phyloP scores from a whole-genome alignment of 2,888 invertebrate species.

The Zaprionus bogoriensis region DNA sequence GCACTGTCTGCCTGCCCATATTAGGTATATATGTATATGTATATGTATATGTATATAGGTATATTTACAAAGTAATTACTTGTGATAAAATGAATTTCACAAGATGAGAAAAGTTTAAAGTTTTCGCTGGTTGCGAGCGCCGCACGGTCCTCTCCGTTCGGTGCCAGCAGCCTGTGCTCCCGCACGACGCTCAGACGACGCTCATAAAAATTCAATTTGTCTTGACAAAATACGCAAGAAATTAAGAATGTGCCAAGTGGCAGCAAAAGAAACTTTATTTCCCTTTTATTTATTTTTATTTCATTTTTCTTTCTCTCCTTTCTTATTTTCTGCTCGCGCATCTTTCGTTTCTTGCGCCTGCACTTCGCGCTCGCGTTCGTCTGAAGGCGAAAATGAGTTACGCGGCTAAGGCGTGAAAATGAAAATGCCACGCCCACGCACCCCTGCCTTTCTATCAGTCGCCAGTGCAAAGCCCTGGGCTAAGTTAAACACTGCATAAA shows the following conservation, averaged over 20 bases:
- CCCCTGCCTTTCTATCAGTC: not conserved
- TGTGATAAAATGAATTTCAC: constrained; percentile 80
- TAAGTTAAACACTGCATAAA: constrained; percentile 76
- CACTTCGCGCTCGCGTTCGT: constrained; percentile 47
- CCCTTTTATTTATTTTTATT: constrained; percentile 59
- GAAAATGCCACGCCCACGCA: constrained; percentile 58
- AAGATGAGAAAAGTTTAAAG: constrained; percentile 79
- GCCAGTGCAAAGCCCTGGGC: constrained; percentile 47
- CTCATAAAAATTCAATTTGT: constrained; percentile 77
- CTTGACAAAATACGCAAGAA: constrained; percentile 79
- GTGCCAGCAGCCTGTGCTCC: constrained; percentile 11
- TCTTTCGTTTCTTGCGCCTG: constrained; percentile 23
- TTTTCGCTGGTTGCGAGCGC: constrained; percentile 49
- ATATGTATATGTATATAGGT: constrained; percentile 60
- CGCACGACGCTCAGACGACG: constrained; percentile 29
- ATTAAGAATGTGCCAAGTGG: constrained; percentile 78
- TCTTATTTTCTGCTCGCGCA: constrained; percentile 21
- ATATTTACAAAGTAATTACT: constrained; percentile 80
- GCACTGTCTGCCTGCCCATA: constrained; percentile 60
- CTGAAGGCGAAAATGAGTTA: constrained; percentile 70
- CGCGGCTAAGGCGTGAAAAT: constrained; percentile 71
- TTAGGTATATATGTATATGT: constrained; percentile 64
- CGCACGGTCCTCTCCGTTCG: not conserved
- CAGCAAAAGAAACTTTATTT: constrained; percentile 75
- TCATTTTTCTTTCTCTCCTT: constrained; percentile 31